Evolutionary conservation across 2,113 vertebrate genomes (phyloP).

Genomic region (Cavia porcellus): DNA sequence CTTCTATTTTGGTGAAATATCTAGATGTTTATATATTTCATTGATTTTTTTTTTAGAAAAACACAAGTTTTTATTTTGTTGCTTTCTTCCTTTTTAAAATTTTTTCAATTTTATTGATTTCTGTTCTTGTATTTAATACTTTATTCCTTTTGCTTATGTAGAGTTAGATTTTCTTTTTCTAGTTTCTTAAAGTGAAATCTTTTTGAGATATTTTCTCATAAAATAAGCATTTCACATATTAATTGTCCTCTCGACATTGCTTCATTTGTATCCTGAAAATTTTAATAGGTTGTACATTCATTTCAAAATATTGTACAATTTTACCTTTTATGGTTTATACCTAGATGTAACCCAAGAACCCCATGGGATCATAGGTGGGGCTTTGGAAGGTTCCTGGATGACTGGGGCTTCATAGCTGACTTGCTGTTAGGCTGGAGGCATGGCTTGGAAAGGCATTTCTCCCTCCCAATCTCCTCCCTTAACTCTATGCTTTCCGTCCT

Average conservation of each 20-base stretch:
- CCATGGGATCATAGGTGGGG: not conserved
- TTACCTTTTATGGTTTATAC: not conserved
- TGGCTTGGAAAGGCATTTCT: not conserved
- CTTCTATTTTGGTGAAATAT: not conserved
- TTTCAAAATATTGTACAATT: not conserved
- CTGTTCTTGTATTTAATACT: slow-evolving; percentile 5
- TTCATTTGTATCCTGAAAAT: not conserved
- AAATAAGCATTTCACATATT: not conserved
- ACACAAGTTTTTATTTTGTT: not conserved
- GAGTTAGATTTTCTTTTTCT: not conserved
- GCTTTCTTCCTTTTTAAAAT: not conserved
- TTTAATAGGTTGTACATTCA: not conserved
- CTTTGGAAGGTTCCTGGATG: not conserved
- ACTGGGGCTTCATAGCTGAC: not conserved
- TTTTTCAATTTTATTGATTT: slow-evolving; percentile 28
- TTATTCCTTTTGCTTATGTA: not conserved
- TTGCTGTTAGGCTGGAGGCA: not conserved
- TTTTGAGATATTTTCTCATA: not conserved
- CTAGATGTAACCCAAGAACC: not conserved
- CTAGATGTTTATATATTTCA: not conserved
- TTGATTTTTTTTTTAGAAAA: slow-evolving; percentile 3
- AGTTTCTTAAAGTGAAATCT: not conserved
- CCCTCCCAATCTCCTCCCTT: not conserved
- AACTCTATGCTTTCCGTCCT: not conserved
- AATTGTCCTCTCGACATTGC: not conserved